Evolutionary conservation across 1,140 invertebrate species (phyloP).

Genomic region (Tetramorium alpestre): DNA sequence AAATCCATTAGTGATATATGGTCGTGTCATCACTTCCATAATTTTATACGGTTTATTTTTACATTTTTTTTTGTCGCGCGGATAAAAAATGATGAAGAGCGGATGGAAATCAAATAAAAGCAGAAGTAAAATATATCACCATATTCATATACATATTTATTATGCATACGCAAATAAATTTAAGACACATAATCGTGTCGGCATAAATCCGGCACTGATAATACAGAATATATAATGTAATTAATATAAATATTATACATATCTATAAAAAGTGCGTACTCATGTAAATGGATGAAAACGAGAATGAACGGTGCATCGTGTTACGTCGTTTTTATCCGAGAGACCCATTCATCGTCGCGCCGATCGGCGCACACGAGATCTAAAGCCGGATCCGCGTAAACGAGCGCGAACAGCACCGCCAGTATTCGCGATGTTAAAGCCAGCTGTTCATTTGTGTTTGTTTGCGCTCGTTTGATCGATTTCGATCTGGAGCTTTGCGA

Average conservation of each 20-base stretch:
- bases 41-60: constrained; percentile 22
- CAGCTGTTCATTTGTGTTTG: background rate
- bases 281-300: constrained; percentile 36
- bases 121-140: background rate
- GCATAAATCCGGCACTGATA: background rate
- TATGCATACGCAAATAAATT: constrained; percentile 3
- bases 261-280: background rate
- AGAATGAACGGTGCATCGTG: background rate
- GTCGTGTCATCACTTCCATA: background rate
- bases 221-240: constrained; percentile 15
- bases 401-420: background rate
- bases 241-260: constrained; percentile 24
- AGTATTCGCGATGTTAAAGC: background rate
- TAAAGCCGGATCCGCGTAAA: background rate
- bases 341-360: constrained; percentile 13
- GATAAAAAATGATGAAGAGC: constrained; percentile 6
- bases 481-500: background rate
- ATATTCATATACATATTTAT: constrained; percentile 15
- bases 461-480: background rate
- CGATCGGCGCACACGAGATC: background rate
- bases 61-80: background rate
- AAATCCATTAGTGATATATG: constrained; percentile 57
- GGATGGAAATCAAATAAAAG: constrained; percentile 2
- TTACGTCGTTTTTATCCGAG: constrained; percentile 21
- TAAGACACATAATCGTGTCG: constrained; percentile 12